Percentiles rank a stretch among this genome's conserved stretches.
Evolutionary conservation across 2,888 invertebrate genomes (phyloP).

Genomic region (Lycophotia porphyrea): DNA sequence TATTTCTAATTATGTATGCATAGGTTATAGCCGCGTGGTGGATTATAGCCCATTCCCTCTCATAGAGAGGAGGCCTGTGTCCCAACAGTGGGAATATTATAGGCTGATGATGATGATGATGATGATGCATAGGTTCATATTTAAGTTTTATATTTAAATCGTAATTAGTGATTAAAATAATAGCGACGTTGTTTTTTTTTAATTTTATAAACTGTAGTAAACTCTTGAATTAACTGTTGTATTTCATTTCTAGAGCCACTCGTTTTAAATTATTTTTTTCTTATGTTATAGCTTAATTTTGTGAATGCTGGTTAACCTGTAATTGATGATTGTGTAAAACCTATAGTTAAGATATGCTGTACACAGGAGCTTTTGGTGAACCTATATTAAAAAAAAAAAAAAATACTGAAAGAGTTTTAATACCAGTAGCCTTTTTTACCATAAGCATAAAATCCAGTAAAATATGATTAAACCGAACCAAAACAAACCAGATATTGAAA

Average conservation of each 20-base stretch:
- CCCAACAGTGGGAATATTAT: too few relatives aligned
- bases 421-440: neutral
- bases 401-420: neutral
- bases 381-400: neutral
- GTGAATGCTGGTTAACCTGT: too few relatives aligned
- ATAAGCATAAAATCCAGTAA: neutral
- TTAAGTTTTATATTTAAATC: neutral
- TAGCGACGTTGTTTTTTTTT: neutral
- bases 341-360: neutral
- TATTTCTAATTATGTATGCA: neutral
- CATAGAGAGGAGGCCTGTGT: too few relatives aligned
- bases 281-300: too few relatives aligned
- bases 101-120: too few relatives aligned
- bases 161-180: neutral
- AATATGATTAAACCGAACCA: conserved; percentile 20
- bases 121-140: neutral
- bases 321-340: neutral
- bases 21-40: too few relatives aligned
- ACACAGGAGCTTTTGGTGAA: neutral
- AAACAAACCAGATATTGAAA: conserved; percentile 30
- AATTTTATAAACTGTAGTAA: neutral
- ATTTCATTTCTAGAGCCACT: too few relatives aligned
- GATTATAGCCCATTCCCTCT: too few relatives aligned
- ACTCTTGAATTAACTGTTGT: too few relatives aligned
- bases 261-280: too few relatives aligned